Percentiles rank a stretch among this genome's conserved stretches.
Conservation (phyloP, 1,140 invertebrate genomes). For the Xylocopa sonorina region DNA sequence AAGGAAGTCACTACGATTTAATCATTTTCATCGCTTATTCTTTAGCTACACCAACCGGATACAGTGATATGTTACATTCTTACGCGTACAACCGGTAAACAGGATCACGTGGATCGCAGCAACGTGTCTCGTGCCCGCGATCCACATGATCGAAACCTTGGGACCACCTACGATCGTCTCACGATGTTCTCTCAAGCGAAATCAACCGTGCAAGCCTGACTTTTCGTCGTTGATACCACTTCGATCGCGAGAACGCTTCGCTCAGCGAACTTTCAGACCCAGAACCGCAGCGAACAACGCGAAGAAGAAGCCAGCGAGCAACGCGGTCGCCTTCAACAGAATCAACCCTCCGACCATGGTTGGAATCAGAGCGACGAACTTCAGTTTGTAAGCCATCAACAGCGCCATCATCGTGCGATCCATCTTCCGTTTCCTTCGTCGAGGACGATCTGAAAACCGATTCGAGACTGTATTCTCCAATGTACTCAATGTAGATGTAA, state of each 20-base stretch:
- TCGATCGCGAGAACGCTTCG: neutral
- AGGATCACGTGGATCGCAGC: neutral
- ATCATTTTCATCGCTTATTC: slow-evolving; percentile 45
- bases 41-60: neutral
- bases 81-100: neutral
- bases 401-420: slow-evolving; percentile 87
- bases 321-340: slow-evolving; percentile 88
- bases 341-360: slow-evolving; percentile 88
- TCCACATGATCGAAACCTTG: neutral
- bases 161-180: too few relatives aligned
- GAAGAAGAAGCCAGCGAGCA: slow-evolving; percentile 92
- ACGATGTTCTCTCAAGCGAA: too few relatives aligned
- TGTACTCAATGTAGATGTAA: neutral
- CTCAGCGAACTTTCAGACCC: slow-evolving; percentile 78
- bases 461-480: neutral
- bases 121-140: neutral
- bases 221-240: neutral
- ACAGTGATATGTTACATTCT: neutral
- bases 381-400: slow-evolving; percentile 90
- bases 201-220: neutral
- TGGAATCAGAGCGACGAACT: slow-evolving; percentile 90
- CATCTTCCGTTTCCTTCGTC: slow-evolving; percentile 84
- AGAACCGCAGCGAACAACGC: slow-evolving; percentile 88
- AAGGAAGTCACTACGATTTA: slow-evolving; percentile 5
- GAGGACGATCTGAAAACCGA: slow-evolving; percentile 60